A percentile compares a stretch with the other conserved stretches of the same genome.
phyloP scores from a whole-genome alignment of 2,113 vertebrate genomes.

The Oryzias curvinotus region DNA sequence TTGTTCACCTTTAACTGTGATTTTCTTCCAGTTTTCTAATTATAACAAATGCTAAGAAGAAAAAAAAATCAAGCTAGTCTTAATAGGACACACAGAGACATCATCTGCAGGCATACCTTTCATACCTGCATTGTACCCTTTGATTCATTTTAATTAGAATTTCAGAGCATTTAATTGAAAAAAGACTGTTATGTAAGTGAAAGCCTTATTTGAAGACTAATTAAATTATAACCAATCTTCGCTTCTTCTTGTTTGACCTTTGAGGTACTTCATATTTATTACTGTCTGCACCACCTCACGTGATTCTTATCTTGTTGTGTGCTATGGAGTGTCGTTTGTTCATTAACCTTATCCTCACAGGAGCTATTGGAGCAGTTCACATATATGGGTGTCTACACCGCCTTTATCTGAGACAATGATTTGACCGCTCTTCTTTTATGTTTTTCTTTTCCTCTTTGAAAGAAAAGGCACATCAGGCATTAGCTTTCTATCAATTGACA shows the following conservation, averaged over 20 bases:
- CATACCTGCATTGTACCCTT: background rate
- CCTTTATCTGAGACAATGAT: conserved; percentile 43
- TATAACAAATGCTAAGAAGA: too few relatives aligned
- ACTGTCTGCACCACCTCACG: conserved; percentile 3
- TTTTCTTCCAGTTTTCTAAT: conserved; percentile 3
- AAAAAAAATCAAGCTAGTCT: too few relatives aligned
- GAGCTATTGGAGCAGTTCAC: conserved; percentile 18
- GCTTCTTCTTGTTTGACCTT: conserved; percentile 26
- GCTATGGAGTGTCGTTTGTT: conserved; percentile 15
- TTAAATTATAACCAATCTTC: conserved; percentile 26
- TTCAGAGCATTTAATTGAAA: conserved; percentile 13
- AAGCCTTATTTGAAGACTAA: conserved; percentile 15
- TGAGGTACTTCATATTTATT: conserved; percentile 42
- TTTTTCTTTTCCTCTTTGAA: conserved; percentile 19
- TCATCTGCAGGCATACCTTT: background rate
- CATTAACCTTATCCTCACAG: conserved; percentile 34
- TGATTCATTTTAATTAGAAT: conserved; percentile 5
- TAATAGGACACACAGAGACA: background rate
- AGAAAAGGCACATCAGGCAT: conserved; percentile 24
- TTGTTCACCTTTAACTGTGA: background rate
- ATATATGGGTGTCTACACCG: conserved; percentile 36
- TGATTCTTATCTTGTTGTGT: conserved; percentile 31
- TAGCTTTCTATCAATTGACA: conserved; percentile 13
- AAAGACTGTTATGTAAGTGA: conserved; percentile 12
- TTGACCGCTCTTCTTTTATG: conserved; percentile 19